Evolutionary conservation across 2,113 vertebrate species (phyloP).

Genomic region (Arenaria interpres): DNA sequence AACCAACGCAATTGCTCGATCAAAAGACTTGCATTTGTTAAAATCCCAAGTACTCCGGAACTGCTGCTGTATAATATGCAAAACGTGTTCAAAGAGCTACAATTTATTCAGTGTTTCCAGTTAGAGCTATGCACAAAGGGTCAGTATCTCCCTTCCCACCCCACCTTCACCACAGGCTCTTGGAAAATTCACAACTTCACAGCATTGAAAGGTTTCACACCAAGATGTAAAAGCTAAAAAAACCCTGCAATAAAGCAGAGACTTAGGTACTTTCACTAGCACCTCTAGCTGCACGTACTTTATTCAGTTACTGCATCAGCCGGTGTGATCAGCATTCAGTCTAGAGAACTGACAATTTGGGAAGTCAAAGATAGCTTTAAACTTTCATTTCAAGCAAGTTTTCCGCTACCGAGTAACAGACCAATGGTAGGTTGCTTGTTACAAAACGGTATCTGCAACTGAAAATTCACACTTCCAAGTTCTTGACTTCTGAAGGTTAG

Average conservation of each 20-base stretch:
- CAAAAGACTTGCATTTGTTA: constrained; percentile 43
- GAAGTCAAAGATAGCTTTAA: constrained; percentile 30
- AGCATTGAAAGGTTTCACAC: constrained; percentile 47
- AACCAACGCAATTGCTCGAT: constrained; percentile 69
- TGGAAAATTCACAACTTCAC: constrained; percentile 59
- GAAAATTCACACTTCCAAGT: neutral
- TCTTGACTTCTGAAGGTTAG: constrained; percentile 30
- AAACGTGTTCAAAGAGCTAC: constrained; percentile 50
- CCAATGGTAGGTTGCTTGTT: neutral
- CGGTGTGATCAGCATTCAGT: constrained; percentile 46
- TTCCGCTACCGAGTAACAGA: constrained; percentile 12
- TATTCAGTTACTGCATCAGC: constrained; percentile 26
- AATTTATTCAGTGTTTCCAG: constrained; percentile 31
- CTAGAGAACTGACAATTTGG: constrained; percentile 30
- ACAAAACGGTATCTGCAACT: constrained; percentile 37
- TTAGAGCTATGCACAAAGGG: constrained; percentile 44
- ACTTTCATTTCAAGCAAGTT: constrained; percentile 42
- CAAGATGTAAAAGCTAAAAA: constrained; percentile 23
- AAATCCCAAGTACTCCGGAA: constrained; percentile 61
- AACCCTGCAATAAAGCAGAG: constrained; percentile 71
- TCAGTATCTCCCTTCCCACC: constrained; percentile 21
- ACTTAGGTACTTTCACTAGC: constrained; percentile 11
- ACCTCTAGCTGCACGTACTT: constrained; percentile 51
- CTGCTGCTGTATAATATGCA: constrained; percentile 67
- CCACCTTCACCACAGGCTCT: constrained; percentile 53